Conservation (phyloP, 2,797 vertebrate genomes). For the Poeciliopsis infans region DNA sequence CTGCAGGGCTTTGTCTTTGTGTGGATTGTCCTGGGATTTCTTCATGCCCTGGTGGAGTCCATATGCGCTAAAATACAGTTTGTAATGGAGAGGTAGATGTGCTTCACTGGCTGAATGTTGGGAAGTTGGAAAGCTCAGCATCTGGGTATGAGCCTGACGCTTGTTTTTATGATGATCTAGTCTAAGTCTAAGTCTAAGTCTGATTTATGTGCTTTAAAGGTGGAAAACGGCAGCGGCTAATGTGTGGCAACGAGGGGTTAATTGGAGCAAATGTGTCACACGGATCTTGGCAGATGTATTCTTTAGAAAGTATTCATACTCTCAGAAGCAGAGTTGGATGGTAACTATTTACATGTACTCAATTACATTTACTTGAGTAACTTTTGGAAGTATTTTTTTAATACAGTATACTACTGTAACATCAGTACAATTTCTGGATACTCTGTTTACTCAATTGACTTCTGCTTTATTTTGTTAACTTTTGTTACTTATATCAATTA, state of each 20-base stretch:
- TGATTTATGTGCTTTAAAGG: constrained; percentile 30
- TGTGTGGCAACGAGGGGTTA: constrained; percentile 29
- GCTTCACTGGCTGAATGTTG: constrained; percentile 37
- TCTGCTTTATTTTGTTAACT: too few species aligned
- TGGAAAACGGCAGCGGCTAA: constrained; percentile 10
- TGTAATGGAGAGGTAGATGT: constrained; percentile 60
- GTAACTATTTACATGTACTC: too few species aligned
- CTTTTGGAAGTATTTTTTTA: too few species aligned
- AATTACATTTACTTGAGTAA: too few species aligned
- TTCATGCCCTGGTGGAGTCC: constrained; percentile 59
- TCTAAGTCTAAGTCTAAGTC: too few species aligned
- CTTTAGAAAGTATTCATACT: background rate
- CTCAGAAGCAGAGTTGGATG: background rate
- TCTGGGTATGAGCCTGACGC: constrained; percentile 26
- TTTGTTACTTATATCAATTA: too few species aligned
- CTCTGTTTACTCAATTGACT: too few species aligned
- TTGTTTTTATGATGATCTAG: constrained; percentile 2
- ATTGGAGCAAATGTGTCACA: background rate
- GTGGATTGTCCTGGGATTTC: constrained; percentile 57
- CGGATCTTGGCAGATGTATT: background rate
- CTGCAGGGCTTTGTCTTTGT: constrained; percentile 77
- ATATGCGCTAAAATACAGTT: constrained; percentile 60
- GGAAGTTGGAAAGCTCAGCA: constrained; percentile 34
- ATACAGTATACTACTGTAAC: too few species aligned
- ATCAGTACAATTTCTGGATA: too few species aligned